Evolutionary conservation across 1,140 invertebrate genomes (phyloP), one percentile per base, ranked within the genome.

Genomic region (Neoseiulus cucumeris): DNA sequence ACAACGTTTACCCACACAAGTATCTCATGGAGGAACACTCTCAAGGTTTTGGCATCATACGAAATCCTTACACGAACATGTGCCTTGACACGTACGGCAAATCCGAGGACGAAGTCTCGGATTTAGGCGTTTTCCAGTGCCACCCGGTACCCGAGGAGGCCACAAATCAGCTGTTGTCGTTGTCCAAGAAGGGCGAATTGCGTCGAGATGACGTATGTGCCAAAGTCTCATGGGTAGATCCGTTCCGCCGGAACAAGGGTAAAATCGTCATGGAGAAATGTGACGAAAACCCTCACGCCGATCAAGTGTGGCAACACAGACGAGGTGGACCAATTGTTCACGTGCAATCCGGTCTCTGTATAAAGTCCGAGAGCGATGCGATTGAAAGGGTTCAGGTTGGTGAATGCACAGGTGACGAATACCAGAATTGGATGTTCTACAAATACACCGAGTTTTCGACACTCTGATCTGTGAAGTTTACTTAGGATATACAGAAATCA

Each of bases 1-100:
- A 96, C 76, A 92, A 96, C 76, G 85, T 98, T 47, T 98, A 97
- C 78, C 85, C 84, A 5, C 83, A 89, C 72, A 91, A 91, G 76
- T 92, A 90, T 76, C 83, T 92, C 59, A 84, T 85, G 12, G 87
- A 88, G 68, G 82, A 87, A 73, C 82, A 91, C 73, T 84, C 86
- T 1, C 74, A 78, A 45, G 86, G 81, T 9, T 91, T 84, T 76
- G 91, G 91, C 66, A 76, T 77, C 71, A 73, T 80, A 20, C 67
- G 73, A 42, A 79, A 79, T 70, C 74, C 76, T 42, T 66, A 72
- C 7, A 78, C 79, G 1, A 79, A 81, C 65, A 74, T 88, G 64
- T 91, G 89, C 76, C 76, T 91, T 44, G 88, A 92, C 76, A 86
- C 83, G 71, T 75, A 91, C 66, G 85, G 87, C 72, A 78, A 83